Evolutionary conservation across 2,797 vertebrate genomes (phyloP).

Genomic region (Thunnus albacares): DNA sequence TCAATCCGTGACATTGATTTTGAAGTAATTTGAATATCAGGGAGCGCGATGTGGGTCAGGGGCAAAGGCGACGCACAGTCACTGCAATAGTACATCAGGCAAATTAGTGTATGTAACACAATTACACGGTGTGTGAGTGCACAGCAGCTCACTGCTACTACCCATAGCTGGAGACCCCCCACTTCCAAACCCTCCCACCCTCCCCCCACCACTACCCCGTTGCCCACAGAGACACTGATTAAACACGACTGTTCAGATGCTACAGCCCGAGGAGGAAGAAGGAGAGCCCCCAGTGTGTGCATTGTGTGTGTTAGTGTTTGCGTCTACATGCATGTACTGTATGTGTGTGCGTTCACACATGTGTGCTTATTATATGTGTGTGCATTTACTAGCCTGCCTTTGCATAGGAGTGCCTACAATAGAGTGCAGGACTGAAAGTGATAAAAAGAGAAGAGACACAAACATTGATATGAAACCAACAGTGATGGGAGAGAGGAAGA

Average conservation of each 20-base stretch:
- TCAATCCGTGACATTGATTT: slow-evolving; percentile 64
- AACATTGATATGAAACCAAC: slow-evolving; percentile 25
- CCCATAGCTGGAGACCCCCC: slow-evolving; percentile 68
- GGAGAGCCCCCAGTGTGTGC: slow-evolving; percentile 56
- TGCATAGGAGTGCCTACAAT: slow-evolving; percentile 11
- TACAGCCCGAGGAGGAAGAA: slow-evolving; percentile 73
- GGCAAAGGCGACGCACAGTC: slow-evolving; percentile 44
- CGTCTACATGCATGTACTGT: not conserved
- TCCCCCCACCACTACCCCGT: slow-evolving; percentile 54
- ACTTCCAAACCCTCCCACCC: slow-evolving; percentile 38
- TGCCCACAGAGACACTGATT: slow-evolving; percentile 84
- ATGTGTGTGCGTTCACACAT: slow-evolving; percentile 1
- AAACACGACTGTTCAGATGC: slow-evolving; percentile 82
- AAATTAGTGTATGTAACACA: slow-evolving; percentile 82
- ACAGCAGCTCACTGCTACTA: slow-evolving; percentile 65
- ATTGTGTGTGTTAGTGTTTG: slow-evolving; percentile 24
- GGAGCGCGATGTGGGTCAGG: slow-evolving; percentile 69
- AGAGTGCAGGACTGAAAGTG: slow-evolving; percentile 4
- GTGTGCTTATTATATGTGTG: slow-evolving; percentile 4
- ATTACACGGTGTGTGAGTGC: slow-evolving; percentile 81
- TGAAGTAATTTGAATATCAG: slow-evolving; percentile 58
- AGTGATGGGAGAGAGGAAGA: slow-evolving; percentile 12
- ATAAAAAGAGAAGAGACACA: slow-evolving; percentile 18
- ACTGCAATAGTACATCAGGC: slow-evolving; percentile 66
- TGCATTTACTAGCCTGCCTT: slow-evolving; percentile 24